Conservation (phyloP, 2,888 invertebrate genomes). For the Lasiommata megera region DNA sequence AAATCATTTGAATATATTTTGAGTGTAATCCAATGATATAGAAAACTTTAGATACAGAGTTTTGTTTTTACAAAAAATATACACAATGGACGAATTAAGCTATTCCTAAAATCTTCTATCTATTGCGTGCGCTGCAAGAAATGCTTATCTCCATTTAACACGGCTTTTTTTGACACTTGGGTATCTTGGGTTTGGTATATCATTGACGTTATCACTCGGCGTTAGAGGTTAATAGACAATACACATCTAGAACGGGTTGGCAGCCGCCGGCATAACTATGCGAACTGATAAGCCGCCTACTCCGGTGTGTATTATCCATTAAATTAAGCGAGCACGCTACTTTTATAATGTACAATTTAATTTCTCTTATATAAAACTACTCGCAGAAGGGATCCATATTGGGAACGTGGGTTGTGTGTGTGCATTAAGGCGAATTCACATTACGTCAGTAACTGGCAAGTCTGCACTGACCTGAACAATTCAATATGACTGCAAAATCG, state of each 20-base stretch:
- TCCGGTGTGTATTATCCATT: not conserved
- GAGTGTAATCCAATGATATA: not conserved
- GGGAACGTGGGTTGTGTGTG: not conserved
- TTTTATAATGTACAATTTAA: not conserved
- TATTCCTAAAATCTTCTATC: too few species aligned
- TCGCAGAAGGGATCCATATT: not conserved
- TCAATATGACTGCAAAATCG: too few species aligned
- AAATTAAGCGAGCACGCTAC: not conserved
- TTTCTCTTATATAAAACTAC: not conserved
- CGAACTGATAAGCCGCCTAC: too few species aligned
- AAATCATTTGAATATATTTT: not conserved
- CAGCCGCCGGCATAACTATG: too few species aligned
- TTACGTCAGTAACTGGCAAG: not conserved
- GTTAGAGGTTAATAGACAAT: not conserved
- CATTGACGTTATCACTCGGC: not conserved
- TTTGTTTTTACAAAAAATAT: too few species aligned
- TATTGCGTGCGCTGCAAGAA: too few species aligned
- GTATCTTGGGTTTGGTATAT: not conserved
- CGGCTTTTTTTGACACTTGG: not conserved
- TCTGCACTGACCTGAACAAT: not conserved
- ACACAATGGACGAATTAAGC: too few species aligned
- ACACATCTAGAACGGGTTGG: too few species aligned
- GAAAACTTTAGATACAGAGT: too few species aligned
- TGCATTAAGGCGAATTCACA: constrained; percentile 1
- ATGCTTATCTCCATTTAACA: too few species aligned